Conservation (phyloP, 23 tunicate genomes). For the Aplidium turbinatum region DNA sequence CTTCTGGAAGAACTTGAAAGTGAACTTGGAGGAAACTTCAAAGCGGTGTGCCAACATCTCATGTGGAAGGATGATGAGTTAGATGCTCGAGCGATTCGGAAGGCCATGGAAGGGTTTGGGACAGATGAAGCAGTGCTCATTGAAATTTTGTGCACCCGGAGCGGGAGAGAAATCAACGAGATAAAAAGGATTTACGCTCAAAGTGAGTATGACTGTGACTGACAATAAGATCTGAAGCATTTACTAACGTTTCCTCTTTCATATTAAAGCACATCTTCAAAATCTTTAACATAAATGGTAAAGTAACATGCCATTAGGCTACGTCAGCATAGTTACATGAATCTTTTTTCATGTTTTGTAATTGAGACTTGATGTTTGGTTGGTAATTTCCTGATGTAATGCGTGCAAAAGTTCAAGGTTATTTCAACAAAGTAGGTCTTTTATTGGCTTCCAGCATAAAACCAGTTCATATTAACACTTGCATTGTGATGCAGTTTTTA, state of each 20-base stretch:
- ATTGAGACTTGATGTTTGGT: too few relatives aligned
- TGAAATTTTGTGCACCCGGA: constrained; percentile 90
- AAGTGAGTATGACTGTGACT: constrained; percentile 48
- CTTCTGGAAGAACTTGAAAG: constrained; percentile 60
- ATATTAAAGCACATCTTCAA: background rate
- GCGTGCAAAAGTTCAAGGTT: constrained; percentile 2
- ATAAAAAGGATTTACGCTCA: constrained; percentile 57
- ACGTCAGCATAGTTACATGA: too few relatives aligned
- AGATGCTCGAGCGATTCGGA: constrained; percentile 78
- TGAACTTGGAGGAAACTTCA: constrained; percentile 55
- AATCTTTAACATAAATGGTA: too few relatives aligned
- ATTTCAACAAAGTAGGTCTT: background rate
- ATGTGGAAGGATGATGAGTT: constrained; percentile 76
- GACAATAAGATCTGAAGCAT: background rate
- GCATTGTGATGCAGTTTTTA: background rate
- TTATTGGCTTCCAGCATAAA: too few relatives aligned
- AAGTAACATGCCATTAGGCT: too few relatives aligned
- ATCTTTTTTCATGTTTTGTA: too few relatives aligned
- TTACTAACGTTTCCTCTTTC: background rate
- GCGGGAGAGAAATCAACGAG: constrained; percentile 52
- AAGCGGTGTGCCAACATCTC: constrained; percentile 53
- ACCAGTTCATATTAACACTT: background rate
- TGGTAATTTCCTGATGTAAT: too few relatives aligned
- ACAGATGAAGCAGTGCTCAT: constrained; percentile 91
- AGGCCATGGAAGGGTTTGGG: constrained; percentile 91